Evolutionary conservation across 2,113 vertebrate genomes (phyloP).

Genomic region (Hirundichthys speculiger): DNA sequence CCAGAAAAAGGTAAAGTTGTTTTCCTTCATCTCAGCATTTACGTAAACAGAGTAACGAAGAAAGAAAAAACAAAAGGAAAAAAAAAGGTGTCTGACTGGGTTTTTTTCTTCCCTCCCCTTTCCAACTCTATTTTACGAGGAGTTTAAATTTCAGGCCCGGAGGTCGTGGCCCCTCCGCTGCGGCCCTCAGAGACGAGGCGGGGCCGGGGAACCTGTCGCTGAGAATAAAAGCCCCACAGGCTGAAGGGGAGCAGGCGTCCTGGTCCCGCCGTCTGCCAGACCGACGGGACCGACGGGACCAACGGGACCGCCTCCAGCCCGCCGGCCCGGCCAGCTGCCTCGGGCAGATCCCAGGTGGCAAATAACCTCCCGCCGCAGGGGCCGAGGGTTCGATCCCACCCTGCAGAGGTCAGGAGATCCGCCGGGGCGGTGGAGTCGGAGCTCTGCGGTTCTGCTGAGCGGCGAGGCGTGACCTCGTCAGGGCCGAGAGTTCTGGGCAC

Average conservation of each 20-base stretch:
- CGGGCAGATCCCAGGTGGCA: slow-evolving; percentile 62
- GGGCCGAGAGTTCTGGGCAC: slow-evolving; percentile 49
- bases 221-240: slow-evolving; percentile 61
- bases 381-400: slow-evolving; percentile 37
- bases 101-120: slow-evolving; percentile 52
- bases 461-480: slow-evolving; percentile 42
- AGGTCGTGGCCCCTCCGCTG: slow-evolving; percentile 61
- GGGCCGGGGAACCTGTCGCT: slow-evolving; percentile 71
- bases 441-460: slow-evolving; percentile 29
- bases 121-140: slow-evolving; percentile 59
- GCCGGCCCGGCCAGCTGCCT: slow-evolving; percentile 52
- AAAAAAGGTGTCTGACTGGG: slow-evolving; percentile 33
- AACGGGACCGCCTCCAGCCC: slow-evolving; percentile 40
- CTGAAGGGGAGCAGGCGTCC: slow-evolving; percentile 72
- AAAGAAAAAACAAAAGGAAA: background rate
- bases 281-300: slow-evolving; percentile 31
- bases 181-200: slow-evolving; percentile 62
- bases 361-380: slow-evolving; percentile 45
- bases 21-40: slow-evolving; percentile 51
- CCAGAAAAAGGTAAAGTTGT: slow-evolving; percentile 40
- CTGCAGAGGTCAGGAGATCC: slow-evolving; percentile 38
- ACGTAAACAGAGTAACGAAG: slow-evolving; percentile 39
- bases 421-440: slow-evolving; percentile 41
- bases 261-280: slow-evolving; percentile 42
- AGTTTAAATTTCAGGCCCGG: slow-evolving; percentile 70